Evolutionary conservation across 2,113 vertebrate species (phyloP).

Genomic region (Callithrix jacchus): DNA sequence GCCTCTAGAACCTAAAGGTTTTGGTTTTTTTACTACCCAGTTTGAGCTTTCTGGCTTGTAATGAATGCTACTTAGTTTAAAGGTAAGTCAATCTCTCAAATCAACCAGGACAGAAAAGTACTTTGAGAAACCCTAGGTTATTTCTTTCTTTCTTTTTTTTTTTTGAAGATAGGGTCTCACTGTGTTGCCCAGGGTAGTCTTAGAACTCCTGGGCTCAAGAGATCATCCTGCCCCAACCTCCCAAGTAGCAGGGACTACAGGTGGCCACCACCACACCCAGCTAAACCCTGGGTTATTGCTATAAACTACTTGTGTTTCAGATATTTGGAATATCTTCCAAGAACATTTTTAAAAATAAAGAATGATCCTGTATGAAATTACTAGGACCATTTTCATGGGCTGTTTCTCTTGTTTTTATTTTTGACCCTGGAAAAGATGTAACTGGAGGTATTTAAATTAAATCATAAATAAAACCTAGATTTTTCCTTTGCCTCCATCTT

Average conservation of each 20-base stretch:
- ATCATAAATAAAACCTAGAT: background rate
- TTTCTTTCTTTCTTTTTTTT: background rate
- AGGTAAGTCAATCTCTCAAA: background rate
- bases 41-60: background rate
- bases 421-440: conserved; percentile 16
- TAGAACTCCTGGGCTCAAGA: background rate
- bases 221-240: background rate
- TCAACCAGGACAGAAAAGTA: background rate
- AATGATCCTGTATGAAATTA: conserved; percentile 1
- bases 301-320: background rate
- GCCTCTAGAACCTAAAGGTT: background rate
- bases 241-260: background rate
- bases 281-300: background rate
- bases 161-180: background rate
- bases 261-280: background rate
- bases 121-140: background rate
- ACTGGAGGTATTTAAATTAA: conserved; percentile 34
- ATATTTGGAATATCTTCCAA: background rate
- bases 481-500: conserved; percentile 10
- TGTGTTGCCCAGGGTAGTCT: background rate
- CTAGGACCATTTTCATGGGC: conserved; percentile 6
- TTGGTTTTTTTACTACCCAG: background rate
- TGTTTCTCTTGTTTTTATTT: background rate
- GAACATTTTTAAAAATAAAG: background rate
- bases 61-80: background rate